These are phyloP conservation scores for Acanthococcus lagerstroemiae DNA, from an alignment of 2,888 invertebrate species.

Conservation along the genomic window DNA sequence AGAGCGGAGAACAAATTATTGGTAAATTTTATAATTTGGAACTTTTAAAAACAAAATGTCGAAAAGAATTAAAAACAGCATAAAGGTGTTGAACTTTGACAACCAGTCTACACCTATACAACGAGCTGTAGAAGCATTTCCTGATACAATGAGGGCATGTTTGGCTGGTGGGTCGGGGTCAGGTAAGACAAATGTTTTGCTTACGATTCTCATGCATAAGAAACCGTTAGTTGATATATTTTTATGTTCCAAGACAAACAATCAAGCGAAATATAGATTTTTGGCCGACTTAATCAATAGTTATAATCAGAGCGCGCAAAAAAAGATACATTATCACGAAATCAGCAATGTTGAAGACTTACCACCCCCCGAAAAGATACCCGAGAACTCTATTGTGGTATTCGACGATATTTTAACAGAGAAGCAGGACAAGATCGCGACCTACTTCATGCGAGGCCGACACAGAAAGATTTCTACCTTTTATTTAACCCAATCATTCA, in stretches of 20 bases:
- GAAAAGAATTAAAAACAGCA: no score
- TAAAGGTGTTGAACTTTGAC: no score
- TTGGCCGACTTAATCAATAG: neutral
- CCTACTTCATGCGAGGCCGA: neutral
- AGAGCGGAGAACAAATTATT: no score
- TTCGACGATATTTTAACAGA: slow-evolving; percentile 6
- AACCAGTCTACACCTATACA: no score
- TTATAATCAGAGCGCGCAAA: neutral
- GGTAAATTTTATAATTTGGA: no score
- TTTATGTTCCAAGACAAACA: neutral
- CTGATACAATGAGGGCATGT: no score
- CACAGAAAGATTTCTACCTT: slow-evolving; percentile 1
- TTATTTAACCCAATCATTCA: neutral
- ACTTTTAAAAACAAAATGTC: no score
- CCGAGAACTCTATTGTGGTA: neutral
- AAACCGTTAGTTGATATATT: neutral
- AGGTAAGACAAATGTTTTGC: neutral
- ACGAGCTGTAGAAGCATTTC: no score
- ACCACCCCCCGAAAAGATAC: neutral
- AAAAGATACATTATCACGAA: neutral
- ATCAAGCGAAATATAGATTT: neutral
- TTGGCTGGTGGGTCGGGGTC: neutral
- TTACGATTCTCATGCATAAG: neutral
- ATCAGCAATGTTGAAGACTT: neutral
- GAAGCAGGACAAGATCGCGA: neutral